Evolutionary conservation across 2,888 invertebrate species (phyloP).

Genomic region (Limnephilus auricula): DNA sequence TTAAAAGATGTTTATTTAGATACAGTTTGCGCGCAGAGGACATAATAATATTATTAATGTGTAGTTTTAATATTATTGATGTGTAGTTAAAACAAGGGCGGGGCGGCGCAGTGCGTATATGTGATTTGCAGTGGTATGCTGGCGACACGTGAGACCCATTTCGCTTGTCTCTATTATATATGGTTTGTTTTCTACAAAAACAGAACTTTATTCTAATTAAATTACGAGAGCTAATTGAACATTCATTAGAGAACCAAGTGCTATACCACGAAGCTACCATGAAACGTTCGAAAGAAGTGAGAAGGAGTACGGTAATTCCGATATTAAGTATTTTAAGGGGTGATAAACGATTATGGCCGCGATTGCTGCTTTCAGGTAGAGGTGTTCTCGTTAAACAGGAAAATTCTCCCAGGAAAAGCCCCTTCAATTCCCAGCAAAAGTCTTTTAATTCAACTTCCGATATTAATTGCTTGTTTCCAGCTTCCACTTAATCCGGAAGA

Average conservation of each 20-base stretch:
- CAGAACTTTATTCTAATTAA: too few relatives aligned
- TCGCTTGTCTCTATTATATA: too few relatives aligned
- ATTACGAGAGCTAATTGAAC: neutral
- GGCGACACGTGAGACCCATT: too few relatives aligned
- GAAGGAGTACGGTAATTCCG: too few relatives aligned
- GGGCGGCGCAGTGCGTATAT: too few relatives aligned
- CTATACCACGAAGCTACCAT: neutral
- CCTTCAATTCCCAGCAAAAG: neutral
- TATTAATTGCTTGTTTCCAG: conserved; percentile 34
- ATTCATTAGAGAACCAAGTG: neutral
- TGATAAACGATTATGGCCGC: neutral
- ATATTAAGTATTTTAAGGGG: neutral
- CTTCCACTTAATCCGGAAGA: conserved; percentile 19
- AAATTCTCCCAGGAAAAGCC: neutral
- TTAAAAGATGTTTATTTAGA: too few relatives aligned
- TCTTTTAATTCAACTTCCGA: neutral
- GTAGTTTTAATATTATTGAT: too few relatives aligned
- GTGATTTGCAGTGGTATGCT: too few relatives aligned
- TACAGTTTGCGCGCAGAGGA: too few relatives aligned
- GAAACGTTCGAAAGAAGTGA: neutral
- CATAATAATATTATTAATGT: too few relatives aligned
- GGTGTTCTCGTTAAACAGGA: neutral
- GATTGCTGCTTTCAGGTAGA: neutral
- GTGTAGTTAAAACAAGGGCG: too few relatives aligned
- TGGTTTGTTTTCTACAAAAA: neutral